Percentiles rank a stretch among this genome's conserved stretches.
These are phyloP conservation scores for Notothenia coriiceps DNA, from an alignment of 2,113 vertebrate species.

Conservation along the genomic window DNA sequence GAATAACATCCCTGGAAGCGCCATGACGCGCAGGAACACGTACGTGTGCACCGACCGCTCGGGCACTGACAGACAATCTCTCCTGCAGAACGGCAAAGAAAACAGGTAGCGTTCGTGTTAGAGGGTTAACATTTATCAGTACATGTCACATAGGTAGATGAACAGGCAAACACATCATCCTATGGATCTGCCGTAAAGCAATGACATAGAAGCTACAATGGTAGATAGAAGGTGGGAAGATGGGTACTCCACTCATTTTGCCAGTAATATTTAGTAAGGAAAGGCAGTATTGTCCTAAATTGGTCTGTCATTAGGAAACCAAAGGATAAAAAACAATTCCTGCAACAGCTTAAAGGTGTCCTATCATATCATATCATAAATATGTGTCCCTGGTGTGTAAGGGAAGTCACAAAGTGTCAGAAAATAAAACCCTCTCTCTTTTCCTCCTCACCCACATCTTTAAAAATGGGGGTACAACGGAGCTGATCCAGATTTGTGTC, in stretches of 20 bases:
- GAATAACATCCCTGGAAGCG: conserved; percentile 93
- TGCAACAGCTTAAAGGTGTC: too few species aligned
- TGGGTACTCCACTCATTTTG: not conserved
- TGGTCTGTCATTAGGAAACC: not conserved
- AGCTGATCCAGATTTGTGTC: too few species aligned
- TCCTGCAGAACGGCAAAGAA: conserved; percentile 93
- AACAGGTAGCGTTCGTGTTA: conserved; percentile 85
- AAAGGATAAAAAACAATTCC: not conserved
- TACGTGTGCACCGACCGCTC: conserved; percentile 93
- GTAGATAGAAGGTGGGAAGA: not conserved
- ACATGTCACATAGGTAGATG: not conserved
- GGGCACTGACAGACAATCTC: conserved; percentile 87
- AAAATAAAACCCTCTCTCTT: too few species aligned
- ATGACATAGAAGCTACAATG: not conserved
- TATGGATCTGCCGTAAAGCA: not conserved
- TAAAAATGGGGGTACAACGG: too few species aligned
- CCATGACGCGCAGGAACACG: conserved; percentile 93
- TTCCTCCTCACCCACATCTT: too few species aligned
- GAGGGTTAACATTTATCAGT: not conserved
- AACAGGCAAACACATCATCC: not conserved
- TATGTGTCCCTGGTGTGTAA: too few species aligned
- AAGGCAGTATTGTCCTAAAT: not conserved
- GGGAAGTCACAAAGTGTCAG: too few species aligned
- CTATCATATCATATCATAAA: too few species aligned
- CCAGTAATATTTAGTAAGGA: not conserved